Percentiles rank a stretch among this genome's conserved stretches.
Evolutionary conservation across 2,797 vertebrate species (phyloP).

Genomic region (Vipera ursinii): DNA sequence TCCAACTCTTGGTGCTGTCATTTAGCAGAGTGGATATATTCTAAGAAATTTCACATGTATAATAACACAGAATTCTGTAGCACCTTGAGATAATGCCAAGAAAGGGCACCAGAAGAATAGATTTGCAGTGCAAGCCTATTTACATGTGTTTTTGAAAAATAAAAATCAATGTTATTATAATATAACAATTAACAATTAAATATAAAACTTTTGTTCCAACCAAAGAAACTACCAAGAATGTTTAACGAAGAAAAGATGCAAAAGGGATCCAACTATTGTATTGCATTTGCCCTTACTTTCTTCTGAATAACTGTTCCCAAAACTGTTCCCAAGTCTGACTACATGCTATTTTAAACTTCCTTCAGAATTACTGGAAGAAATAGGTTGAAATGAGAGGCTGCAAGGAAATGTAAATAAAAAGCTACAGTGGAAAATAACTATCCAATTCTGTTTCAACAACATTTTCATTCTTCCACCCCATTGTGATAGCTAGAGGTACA

Average conservation of each 20-base stretch:
- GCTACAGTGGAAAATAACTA: slow-evolving; percentile 46
- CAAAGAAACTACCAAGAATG: not conserved
- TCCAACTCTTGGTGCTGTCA: not conserved
- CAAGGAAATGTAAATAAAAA: slow-evolving; percentile 8
- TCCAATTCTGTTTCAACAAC: slow-evolving; percentile 60
- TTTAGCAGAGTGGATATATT: not conserved
- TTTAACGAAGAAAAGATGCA: not conserved
- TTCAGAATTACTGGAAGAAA: slow-evolving; percentile 1
- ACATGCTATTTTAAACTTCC: not conserved
- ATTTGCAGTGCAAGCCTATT: not conserved
- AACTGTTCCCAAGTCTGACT: not conserved
- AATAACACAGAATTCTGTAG: not conserved
- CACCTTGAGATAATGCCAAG: not conserved
- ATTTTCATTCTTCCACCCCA: slow-evolving; percentile 61
- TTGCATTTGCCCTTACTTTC: not conserved
- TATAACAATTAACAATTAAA: not conserved
- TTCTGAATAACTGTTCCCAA: not conserved
- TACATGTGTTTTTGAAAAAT: not conserved
- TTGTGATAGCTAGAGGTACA: slow-evolving; percentile 56
- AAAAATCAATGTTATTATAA: not conserved
- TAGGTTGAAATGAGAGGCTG: slow-evolving; percentile 28
- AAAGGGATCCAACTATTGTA: not conserved
- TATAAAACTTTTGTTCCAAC: not conserved
- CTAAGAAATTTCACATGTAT: not conserved
- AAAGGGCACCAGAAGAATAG: slow-evolving; percentile 39